These are phyloP conservation scores for Leistus spinibarbis DNA, from an alignment of 2,888 invertebrate species.

Conservation along the genomic window DNA sequence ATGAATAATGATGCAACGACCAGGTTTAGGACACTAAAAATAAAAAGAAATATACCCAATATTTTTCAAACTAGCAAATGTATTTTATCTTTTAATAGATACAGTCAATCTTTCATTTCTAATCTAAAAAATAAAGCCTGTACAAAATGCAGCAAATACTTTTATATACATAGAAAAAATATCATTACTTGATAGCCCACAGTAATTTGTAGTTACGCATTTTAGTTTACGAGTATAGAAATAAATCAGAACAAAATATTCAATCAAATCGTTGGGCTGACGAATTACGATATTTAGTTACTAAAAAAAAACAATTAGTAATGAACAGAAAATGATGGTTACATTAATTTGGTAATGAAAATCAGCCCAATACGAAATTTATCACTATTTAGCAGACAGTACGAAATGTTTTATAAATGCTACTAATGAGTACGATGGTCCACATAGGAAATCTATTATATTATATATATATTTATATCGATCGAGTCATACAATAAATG, in stretches of 20 bases:
- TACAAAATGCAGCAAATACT: constrained; percentile 54
- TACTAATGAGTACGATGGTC: constrained; percentile 31
- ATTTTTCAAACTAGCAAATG: constrained; percentile 53
- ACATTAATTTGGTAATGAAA: neutral
- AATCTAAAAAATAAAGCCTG: constrained; percentile 53
- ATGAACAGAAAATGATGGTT: neutral
- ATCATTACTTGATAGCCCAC: constrained; percentile 32
- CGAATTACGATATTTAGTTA: neutral
- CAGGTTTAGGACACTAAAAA: neutral
- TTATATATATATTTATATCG: constrained; percentile 26
- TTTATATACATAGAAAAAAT: constrained; percentile 52
- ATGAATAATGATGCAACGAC: no score
- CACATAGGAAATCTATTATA: constrained; percentile 21
- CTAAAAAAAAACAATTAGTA: neutral
- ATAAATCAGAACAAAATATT: neutral
- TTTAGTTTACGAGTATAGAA: constrained; percentile 9
- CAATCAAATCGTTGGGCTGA: neutral
- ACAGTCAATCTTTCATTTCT: constrained; percentile 55
- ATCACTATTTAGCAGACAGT: constrained; percentile 24
- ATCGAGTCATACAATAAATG: constrained; percentile 26
- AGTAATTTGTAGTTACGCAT: constrained; percentile 25
- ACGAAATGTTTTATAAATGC: constrained; percentile 35
- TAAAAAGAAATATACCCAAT: neutral
- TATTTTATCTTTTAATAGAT: constrained; percentile 54
- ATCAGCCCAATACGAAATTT: neutral